Evolutionary conservation across 2,797 vertebrate species (phyloP), one percentile per base, ranked within the genome.

Genomic region (Sebastes miniatus): DNA sequence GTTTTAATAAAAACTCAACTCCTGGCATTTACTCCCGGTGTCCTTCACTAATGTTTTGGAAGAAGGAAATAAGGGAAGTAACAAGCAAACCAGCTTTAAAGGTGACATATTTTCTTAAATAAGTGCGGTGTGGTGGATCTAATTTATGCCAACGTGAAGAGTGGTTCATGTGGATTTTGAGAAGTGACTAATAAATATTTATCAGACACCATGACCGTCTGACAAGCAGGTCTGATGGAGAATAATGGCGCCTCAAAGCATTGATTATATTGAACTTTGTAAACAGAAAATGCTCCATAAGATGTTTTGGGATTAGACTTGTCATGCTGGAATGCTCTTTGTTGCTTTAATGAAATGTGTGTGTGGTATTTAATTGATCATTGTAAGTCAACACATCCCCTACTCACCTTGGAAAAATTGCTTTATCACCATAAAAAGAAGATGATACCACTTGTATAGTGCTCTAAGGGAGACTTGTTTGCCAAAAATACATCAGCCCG

Each of bases 51-150:
- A 0, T 20, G 18, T 50, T 50, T 18, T 50, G 20, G 18, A 20
- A 52, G 8, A 52, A n/a, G 50, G 50, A 52, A 52, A 52, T 52
- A n/a, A 52, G 0, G 50, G 0, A 0, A 52, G 20, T 0, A 52
- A 52, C 8, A 52, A 10, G 20, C 20, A 0, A 52, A 52, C 2
- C 50, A 52, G 50, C 50, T 52, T 52, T n/a, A 52, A 10, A 52
- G 20, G 50, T 52, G 50, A 10, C 50, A 52, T 50, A 50, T 52
- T n/a, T 52, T n/a, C 20, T 20, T 52, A 52, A 52, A 52, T 52
- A 52, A n/a, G 20, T 52, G 50, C 8, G 0, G 20, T 50, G 16
- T 20, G 7, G 43, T n/a, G 50, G 20, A 20, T 52, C 20, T 52
- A 52, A 52, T 52, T 52, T 52, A 52, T 52, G 50, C 50, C 20